Conservation (phyloP, 2,797 vertebrate species). For the Diplodus puntazzo region DNA sequence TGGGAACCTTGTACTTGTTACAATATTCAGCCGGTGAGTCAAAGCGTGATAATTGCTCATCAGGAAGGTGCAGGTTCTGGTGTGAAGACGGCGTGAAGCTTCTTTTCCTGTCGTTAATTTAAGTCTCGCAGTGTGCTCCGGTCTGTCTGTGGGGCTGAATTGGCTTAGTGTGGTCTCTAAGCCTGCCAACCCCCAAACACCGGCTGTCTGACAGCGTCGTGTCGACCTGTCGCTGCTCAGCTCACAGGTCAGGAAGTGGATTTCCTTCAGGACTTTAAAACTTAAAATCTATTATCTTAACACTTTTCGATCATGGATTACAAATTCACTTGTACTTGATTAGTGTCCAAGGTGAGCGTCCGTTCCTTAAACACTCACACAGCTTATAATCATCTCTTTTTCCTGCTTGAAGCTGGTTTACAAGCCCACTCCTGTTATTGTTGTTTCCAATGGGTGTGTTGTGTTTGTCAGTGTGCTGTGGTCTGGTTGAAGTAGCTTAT, state of each 20-base stretch:
- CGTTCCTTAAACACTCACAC: not conserved
- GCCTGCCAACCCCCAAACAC: constrained; percentile 42
- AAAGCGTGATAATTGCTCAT: not conserved
- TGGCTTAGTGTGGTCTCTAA: constrained; percentile 63
- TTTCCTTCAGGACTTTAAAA: not conserved
- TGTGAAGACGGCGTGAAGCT: constrained; percentile 4
- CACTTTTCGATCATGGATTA: not conserved
- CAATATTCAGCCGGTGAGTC: not conserved
- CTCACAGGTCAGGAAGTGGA: constrained; percentile 1
- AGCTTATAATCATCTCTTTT: not conserved
- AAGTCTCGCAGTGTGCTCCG: not conserved
- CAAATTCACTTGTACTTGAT: not conserved
- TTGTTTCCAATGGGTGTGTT: not conserved
- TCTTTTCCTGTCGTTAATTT: constrained; percentile 7
- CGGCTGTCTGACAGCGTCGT: constrained; percentile 31
- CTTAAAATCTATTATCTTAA: not conserved
- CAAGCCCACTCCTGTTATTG: not conserved
- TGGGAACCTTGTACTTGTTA: not conserved
- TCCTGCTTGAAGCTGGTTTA: not conserved
- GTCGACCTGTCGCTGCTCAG: not conserved
- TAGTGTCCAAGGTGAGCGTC: no score
- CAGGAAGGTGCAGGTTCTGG: not conserved
- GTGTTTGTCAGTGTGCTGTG: not conserved
- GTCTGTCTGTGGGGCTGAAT: constrained; percentile 34
- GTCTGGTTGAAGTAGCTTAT: not conserved